phyloP scores from a whole-genome alignment of 2,888 invertebrate species.

The Conomelus anceps region DNA sequence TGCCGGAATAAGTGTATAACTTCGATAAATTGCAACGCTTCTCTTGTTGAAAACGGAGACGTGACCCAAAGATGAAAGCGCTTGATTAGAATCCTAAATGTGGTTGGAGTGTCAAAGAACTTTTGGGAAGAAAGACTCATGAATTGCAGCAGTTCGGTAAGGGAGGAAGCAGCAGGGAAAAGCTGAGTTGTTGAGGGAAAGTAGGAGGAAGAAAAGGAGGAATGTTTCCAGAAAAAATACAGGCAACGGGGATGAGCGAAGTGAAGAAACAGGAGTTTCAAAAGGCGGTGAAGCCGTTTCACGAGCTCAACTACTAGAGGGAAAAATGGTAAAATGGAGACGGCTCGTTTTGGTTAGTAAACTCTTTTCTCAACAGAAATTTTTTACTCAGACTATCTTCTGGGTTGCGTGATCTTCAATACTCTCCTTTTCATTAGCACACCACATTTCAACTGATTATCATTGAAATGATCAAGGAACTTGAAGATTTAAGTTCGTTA shows the following conservation, averaged over 20 bases:
- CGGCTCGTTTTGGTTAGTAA: neutral
- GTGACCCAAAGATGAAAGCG: neutral
- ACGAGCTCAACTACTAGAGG: neutral
- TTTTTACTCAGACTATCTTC: neutral
- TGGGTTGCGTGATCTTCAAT: too few relatives aligned
- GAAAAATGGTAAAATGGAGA: neutral
- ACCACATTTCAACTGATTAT: neutral
- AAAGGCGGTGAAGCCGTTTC: neutral
- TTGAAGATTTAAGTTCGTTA: too few relatives aligned
- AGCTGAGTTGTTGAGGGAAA: neutral
- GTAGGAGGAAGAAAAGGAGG: neutral
- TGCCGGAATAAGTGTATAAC: neutral
- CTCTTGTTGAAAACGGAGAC: neutral
- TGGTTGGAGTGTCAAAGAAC: neutral
- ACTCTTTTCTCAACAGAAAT: neutral
- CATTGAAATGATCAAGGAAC: neutral
- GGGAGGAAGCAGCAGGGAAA: neutral
- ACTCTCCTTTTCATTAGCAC: neutral
- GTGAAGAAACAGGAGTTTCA: neutral
- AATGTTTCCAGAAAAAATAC: neutral
- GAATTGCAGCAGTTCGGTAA: neutral
- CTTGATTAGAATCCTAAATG: neutral
- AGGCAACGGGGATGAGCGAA: neutral
- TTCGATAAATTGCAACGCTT: neutral
- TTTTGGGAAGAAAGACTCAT: neutral